Evolutionary conservation across 1,140 invertebrate genomes (phyloP).

Genomic region (Hylaeus volcanicus): DNA sequence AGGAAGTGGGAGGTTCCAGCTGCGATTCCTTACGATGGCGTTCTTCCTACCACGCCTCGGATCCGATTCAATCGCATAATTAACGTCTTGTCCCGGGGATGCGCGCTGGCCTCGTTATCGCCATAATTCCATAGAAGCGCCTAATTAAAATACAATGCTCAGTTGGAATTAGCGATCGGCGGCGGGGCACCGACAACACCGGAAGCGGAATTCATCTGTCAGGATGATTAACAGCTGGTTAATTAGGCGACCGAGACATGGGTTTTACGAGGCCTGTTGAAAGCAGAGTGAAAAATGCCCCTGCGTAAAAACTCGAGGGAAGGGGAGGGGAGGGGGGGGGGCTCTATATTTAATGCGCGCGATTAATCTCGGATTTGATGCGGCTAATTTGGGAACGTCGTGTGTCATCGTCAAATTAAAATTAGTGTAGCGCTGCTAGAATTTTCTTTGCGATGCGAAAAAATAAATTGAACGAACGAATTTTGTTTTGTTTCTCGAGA

Average conservation of each 20-base stretch:
- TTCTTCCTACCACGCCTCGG: conserved; percentile 1
- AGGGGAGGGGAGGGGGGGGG: neutral
- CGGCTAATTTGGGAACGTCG: conserved; percentile 5
- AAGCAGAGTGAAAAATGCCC: conserved; percentile 16
- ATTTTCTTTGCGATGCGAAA: neutral
- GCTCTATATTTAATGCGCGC: neutral
- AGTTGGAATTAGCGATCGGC: conserved; percentile 30
- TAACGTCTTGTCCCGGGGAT: neutral
- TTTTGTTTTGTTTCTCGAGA: too few relatives aligned
- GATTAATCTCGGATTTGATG: conserved; percentile 28
- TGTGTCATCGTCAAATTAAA: neutral
- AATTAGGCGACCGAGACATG: conserved; percentile 36
- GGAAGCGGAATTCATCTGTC: conserved; percentile 53
- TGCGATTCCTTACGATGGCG: neutral
- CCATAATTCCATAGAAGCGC: conserved; percentile 19
- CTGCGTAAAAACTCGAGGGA: conserved; percentile 7
- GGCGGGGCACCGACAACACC: conserved; percentile 37
- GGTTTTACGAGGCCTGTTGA: neutral
- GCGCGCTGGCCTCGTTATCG: conserved; percentile 10
- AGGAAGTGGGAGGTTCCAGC: conserved; percentile 2
- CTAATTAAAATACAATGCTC: conserved; percentile 50
- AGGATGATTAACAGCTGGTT: conserved; percentile 44
- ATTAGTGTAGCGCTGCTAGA: neutral
- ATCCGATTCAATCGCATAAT: conserved; percentile 39
- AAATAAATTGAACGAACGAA: too few relatives aligned